Evolutionary conservation across 2,888 invertebrate genomes (phyloP).

Genomic region (Coleophora flavipennella): DNA sequence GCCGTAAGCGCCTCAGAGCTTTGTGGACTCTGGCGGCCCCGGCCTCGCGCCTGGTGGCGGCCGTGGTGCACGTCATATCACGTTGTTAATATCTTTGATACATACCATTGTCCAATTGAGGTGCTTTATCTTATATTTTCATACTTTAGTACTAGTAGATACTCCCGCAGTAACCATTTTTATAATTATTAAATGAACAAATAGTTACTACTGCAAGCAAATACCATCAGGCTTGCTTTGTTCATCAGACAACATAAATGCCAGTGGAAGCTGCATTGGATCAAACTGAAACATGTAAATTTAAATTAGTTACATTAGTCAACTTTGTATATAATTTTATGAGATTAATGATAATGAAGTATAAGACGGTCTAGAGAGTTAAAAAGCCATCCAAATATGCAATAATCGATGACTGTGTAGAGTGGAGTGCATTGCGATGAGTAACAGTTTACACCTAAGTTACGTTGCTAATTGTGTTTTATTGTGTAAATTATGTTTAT

Average conservation of each 20-base stretch:
- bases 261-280: slow-evolving; percentile 32
- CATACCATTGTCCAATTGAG: slow-evolving; percentile 74
- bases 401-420: slow-evolving; percentile 68
- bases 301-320: slow-evolving; percentile 69
- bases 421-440: slow-evolving; percentile 59
- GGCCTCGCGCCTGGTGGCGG: slow-evolving; percentile 45
- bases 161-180: slow-evolving; percentile 66
- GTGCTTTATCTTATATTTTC: slow-evolving; percentile 74
- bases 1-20: slow-evolving; percentile 22
- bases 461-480: slow-evolving; percentile 66
- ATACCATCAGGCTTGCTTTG: slow-evolving; percentile 39
- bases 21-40: slow-evolving; percentile 44
- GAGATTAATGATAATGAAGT: slow-evolving; percentile 63
- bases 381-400: slow-evolving; percentile 69
- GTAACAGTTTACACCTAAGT: slow-evolving; percentile 64
- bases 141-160: slow-evolving; percentile 74
- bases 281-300: slow-evolving; percentile 44
- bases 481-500: slow-evolving; percentile 72
- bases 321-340: slow-evolving; percentile 70
- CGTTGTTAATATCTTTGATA: slow-evolving; percentile 73
- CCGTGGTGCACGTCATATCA: slow-evolving; percentile 66
- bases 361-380: slow-evolving; percentile 59
- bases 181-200: slow-evolving; percentile 40
- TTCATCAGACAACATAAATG: slow-evolving; percentile 32
- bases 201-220: slow-evolving; percentile 34